phyloP scores from a whole-genome alignment of 2,797 vertebrate species.

The Esox lucius region DNA sequence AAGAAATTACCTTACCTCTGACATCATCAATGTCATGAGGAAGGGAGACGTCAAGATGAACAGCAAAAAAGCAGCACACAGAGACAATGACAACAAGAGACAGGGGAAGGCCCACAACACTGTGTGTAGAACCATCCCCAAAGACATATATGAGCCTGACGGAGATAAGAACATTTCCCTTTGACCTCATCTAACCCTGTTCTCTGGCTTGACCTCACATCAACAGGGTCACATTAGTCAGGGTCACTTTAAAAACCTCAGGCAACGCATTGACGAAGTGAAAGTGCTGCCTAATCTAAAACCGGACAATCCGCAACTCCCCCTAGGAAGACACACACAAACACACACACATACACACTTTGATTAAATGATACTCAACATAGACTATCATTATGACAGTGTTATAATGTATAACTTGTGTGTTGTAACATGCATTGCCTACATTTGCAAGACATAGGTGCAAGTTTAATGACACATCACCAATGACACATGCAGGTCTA shows the following conservation, averaged over 20 bases:
- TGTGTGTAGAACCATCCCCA: background rate
- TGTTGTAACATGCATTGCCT: background rate
- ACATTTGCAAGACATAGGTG: background rate
- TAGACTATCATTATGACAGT: no score
- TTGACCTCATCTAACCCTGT: conserved; percentile 5
- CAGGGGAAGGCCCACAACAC: background rate
- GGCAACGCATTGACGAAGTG: conserved; percentile 5
- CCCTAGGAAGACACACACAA: conserved; percentile 25
- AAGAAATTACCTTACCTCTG: no score
- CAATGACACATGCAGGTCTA: background rate
- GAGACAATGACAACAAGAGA: background rate
- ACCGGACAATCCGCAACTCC: conserved; percentile 31
- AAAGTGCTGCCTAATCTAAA: conserved; percentile 30
- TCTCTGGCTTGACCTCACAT: background rate
- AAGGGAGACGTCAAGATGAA: background rate
- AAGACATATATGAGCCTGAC: background rate
- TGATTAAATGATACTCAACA: background rate
- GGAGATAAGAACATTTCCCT: conserved; percentile 19
- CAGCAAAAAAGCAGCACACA: background rate
- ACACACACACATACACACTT: conserved; percentile 20
- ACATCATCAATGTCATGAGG: background rate
- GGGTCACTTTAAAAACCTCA: conserved; percentile 26
- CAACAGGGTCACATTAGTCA: conserved; percentile 24
- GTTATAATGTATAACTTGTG: background rate
- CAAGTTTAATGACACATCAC: background rate